Evolutionary conservation across 1,140 invertebrate species (phyloP), one percentile per base, ranked within the genome.

Genomic region (Camponotus floridanus): DNA sequence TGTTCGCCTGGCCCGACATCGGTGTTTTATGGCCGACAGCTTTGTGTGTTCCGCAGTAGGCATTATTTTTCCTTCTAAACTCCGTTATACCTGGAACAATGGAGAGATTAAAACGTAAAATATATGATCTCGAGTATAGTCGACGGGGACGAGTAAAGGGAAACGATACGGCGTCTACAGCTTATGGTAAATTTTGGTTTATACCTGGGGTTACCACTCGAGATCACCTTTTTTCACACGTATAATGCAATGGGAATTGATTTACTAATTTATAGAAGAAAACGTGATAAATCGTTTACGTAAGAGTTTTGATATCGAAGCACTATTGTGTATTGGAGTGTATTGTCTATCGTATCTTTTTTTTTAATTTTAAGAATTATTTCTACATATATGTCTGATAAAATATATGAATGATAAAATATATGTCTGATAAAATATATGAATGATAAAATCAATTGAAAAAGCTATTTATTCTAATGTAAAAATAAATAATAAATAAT

Each of bases 61-160:
- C 93, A 94, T 95, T 94, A 94, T 94, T 95, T 94, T 95, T 94
- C 92, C 93, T 92, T 93, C 91, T 93, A 93, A 94, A 94, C 93
- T 93, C 94, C 94, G 94, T 94, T 94, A 95, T 95, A 93, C 94
- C 92, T 92, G 93, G 93, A 95, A 95, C 94, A 95, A 95, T 95
- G 94, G 94, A 94, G 94, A 95, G 94, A 95, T 95, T 95, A 94
- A 94, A 95, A 95, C 92, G 91, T 95, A 94, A 95, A 95, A 94
- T 95, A 51, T 51, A 95, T 94, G 93, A 94, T 93, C 92, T 76
- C 65, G 89, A 88, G 88, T 81, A 88, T 88, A 90, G 88, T 83
- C 85, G 78, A 83, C 79, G 81, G 59, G 81, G 59, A 64, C 59
- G 81, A 55, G 68, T 55, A 61, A 64, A 26, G 79, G 67, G 42